Evolutionary conservation across 2,797 vertebrate species (phyloP).

Genomic region (Triplophysa yarkandensis): DNA sequence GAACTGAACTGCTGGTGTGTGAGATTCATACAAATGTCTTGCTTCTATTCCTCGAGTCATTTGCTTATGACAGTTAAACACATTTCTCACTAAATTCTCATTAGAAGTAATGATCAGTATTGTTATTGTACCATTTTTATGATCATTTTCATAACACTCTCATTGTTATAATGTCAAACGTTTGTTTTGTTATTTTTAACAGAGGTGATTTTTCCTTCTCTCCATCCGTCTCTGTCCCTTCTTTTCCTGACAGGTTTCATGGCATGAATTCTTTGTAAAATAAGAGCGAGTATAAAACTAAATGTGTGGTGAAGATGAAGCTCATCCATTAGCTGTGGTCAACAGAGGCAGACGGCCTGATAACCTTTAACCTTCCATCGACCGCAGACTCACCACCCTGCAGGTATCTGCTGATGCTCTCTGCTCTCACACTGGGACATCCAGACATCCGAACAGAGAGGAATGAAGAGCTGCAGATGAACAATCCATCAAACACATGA

Average conservation of each 20-base stretch:
- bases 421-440: slow-evolving; percentile 70
- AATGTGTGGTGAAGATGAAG: background rate
- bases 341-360: slow-evolving; percentile 7
- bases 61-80: no score
- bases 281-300: background rate
- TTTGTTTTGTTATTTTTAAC: no score
- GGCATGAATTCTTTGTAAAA: background rate
- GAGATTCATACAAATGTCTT: no score
- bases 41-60: no score
- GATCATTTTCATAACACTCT: no score
- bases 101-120: no score
- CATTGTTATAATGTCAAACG: no score
- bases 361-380: background rate
- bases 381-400: slow-evolving; percentile 5
- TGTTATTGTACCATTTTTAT: no score
- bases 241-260: background rate
- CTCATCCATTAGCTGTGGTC: background rate
- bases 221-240: background rate
- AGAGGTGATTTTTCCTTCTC: background rate
- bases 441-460: slow-evolving; percentile 75
- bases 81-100: no score
- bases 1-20: no score
- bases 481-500: slow-evolving; percentile 66
- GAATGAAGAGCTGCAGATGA: slow-evolving; percentile 70
- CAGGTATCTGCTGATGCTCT: slow-evolving; percentile 58